Evolutionary conservation across 1,140 invertebrate species (phyloP).

Genomic region (Akabosia matsudoensis): DNA sequence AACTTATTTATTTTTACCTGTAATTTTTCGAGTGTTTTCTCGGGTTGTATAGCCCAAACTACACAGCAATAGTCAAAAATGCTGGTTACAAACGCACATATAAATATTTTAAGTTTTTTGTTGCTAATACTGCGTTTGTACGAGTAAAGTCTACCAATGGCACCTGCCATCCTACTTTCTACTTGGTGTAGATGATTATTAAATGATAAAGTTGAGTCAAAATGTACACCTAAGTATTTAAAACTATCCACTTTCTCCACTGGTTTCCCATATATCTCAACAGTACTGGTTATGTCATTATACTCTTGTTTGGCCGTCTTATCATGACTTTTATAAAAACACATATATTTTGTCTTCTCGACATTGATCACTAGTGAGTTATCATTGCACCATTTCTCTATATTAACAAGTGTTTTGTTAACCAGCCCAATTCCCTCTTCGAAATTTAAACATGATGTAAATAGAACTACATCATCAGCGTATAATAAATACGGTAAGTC

Average conservation of each 20-base stretch:
- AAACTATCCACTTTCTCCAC: not conserved
- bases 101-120: too few relatives aligned
- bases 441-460: not conserved
- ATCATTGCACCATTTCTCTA: not conserved
- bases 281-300: not conserved
- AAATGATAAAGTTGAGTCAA: not conserved
- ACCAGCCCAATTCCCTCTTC: not conserved
- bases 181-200: not conserved
- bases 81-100: too few relatives aligned
- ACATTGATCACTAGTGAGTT: slow-evolving; percentile 9
- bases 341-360: slow-evolving; percentile 10
- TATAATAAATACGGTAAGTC: slow-evolving; percentile 33
- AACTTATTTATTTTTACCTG: too few relatives aligned
- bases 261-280: not conserved
- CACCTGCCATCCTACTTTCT: not conserved
- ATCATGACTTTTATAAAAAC: not conserved
- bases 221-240: slow-evolving; percentile 20
- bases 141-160: too few relatives aligned
- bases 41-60: too few relatives aligned
- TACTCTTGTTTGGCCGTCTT: not conserved
- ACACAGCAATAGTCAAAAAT: too few relatives aligned
- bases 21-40: not conserved
- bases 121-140: too few relatives aligned
- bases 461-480: slow-evolving; percentile 48
- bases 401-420: not conserved